Conservation (phyloP, 2,113 vertebrate genomes). For the Dasyprocta punctata region DNA sequence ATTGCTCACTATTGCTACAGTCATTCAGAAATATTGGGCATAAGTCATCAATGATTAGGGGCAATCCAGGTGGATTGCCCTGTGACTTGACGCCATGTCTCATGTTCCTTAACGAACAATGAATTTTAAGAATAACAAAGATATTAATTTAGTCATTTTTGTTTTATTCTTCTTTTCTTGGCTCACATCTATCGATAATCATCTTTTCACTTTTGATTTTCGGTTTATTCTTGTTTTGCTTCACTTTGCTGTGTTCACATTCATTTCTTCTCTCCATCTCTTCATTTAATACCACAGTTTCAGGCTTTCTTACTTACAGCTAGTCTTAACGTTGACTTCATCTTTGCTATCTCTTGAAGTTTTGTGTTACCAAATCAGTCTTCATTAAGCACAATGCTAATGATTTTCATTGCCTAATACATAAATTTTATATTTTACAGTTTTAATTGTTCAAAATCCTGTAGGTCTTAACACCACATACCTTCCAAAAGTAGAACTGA, state of each 20-base stretch:
- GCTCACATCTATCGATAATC: neutral
- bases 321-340: no score
- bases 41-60: neutral
- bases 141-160: neutral
- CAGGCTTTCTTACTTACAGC: neutral
- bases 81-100: neutral
- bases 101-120: neutral
- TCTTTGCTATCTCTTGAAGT: neutral
- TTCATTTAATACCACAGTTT: neutral
- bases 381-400: neutral
- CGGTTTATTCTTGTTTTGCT: neutral
- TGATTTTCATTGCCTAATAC: neutral
- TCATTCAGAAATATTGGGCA: neutral
- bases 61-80: neutral
- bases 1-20: neutral
- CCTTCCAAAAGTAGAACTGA: neutral
- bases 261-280: neutral
- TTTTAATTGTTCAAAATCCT: neutral
- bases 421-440: neutral
- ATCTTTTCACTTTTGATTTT: neutral
- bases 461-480: accelerated
- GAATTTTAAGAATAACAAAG: neutral
- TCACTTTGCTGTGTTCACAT: neutral
- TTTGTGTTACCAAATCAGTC: neutral
- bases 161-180: neutral